Conservation (phyloP, 2,888 invertebrate genomes). For the Serrognathus titanus region DNA sequence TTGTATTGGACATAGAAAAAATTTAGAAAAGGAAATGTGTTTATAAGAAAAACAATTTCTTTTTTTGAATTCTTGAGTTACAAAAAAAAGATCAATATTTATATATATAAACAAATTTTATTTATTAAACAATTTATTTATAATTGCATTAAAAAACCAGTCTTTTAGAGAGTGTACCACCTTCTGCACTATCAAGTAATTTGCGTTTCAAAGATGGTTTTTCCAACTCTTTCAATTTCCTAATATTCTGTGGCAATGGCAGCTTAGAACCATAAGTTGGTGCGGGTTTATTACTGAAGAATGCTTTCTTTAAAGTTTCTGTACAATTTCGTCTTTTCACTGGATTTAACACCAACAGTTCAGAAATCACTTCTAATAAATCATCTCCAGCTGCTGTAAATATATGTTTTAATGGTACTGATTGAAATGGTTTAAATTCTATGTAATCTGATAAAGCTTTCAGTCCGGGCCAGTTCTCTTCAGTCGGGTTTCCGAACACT, state of each 20-base stretch:
- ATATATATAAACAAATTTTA: background rate
- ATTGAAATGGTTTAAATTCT: conserved; percentile 82
- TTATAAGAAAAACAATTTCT: too few relatives aligned
- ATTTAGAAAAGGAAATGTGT: too few relatives aligned
- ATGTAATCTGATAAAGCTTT: conserved; percentile 84
- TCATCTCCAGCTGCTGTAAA: conserved; percentile 96
- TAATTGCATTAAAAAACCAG: conserved; percentile 57
- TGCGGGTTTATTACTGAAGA: conserved; percentile 87
- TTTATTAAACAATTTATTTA: background rate
- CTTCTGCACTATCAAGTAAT: conserved; percentile 66
- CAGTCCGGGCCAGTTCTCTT: conserved; percentile 88
- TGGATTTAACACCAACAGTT: conserved; percentile 79
- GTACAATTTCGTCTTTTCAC: conserved; percentile 75
- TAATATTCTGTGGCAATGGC: conserved; percentile 70
- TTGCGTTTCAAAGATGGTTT: conserved; percentile 75
- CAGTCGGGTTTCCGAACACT: conserved; percentile 90
- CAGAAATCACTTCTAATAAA: conserved; percentile 75
- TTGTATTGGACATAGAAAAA: too few relatives aligned
- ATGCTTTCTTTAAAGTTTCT: conserved; percentile 83
- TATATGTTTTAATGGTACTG: conserved; percentile 83
- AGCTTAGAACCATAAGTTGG: conserved; percentile 81
- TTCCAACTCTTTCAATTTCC: conserved; percentile 56
- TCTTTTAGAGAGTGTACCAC: conserved; percentile 64
- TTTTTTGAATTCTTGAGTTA: background rate
- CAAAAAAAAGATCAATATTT: background rate